Base-by-base conservation (phyloP, 2,888 invertebrate species). In the Leptopilina syphax region DNA sequence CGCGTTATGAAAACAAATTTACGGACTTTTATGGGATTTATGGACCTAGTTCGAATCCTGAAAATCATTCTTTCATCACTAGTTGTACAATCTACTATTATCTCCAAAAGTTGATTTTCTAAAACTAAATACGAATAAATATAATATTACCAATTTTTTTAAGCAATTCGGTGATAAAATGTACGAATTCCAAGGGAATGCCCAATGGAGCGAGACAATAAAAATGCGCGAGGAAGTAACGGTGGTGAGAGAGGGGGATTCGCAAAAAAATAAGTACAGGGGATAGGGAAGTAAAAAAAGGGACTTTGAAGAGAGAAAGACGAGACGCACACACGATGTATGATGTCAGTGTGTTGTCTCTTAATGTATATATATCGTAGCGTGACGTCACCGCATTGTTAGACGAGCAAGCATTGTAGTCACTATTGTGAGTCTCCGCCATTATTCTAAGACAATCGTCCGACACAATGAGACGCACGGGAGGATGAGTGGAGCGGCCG, bases 371-470 rank as follows among this genome's bases (percentile, higher is more conserved):
- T 88, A 89, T 87, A 88, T 85, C 87, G 86, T 86, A 88, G 89
- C 88, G 89, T 91, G 91, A 90, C 91, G 91, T 91, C 91, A 91
- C 89, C 88, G 91, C 91, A 92, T 92, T 92, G 92, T 92, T 92
- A 91, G 91, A 92, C 90, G 91, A 91, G 92, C 91, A 90, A 92
- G 92, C 92, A 92, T 92, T 92, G 92, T 92, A 92, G 90, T 92
- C 91, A 92, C 92, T 92, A 91, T 92, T 92, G 92, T 92, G 91
- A 91, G 91, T 91, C 92, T 90, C 89, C 89, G 91, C 91, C 91
- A 92, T 92, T 92, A 92, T 92, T 92, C 92, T 92, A 92, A 92
- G 91, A 92, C 92, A 92, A 92, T 92, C 92, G 92, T 91, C 91
- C 91, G 89, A 91, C 91, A 92, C 91, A 92, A 92, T 92, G 91